These are phyloP conservation scores for Asbolus verrucosus DNA, from an alignment of 1,140 invertebrate species.

Conservation along the genomic window DNA sequence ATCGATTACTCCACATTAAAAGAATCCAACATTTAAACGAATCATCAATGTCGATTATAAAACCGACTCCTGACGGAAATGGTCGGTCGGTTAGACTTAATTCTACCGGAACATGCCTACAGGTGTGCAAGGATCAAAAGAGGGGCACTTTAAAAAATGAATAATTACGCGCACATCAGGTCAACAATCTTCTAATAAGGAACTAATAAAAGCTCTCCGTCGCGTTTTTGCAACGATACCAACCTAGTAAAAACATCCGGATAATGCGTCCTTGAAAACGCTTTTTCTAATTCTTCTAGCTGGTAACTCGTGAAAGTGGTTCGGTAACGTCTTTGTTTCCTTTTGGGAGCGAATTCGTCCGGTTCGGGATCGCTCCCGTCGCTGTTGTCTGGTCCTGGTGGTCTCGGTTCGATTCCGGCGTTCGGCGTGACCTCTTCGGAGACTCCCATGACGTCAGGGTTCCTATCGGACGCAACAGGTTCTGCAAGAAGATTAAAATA, in stretches of 20 bases:
- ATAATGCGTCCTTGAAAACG: slow-evolving; percentile 96
- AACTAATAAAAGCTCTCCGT: no score
- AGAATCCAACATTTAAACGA: background rate
- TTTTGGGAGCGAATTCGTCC: slow-evolving; percentile 87
- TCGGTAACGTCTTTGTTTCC: slow-evolving; percentile 91
- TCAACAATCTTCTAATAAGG: no score
- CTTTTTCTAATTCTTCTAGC: slow-evolving; percentile 96
- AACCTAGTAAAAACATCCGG: slow-evolving; percentile 98
- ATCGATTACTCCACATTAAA: background rate
- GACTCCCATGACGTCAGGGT: slow-evolving; percentile 62
- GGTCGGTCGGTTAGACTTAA: background rate
- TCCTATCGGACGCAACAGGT: slow-evolving; percentile 60
- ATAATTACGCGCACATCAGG: no score
- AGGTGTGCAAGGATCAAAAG: background rate
- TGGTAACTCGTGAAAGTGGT: slow-evolving; percentile 97
- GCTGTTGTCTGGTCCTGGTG: slow-evolving; percentile 55
- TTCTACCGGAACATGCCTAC: background rate
- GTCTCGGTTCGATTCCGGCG: slow-evolving; percentile 60
- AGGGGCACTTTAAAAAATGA: no score
- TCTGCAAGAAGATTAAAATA: slow-evolving; percentile 58
- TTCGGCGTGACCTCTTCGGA: slow-evolving; percentile 62
- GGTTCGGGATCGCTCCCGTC: slow-evolving; percentile 81
- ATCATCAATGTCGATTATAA: background rate
- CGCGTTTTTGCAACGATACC: slow-evolving; percentile 57
- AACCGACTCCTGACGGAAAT: background rate